These are phyloP conservation scores for Euspilapteryx auroguttella DNA, from an alignment of 2,888 invertebrate species.

Conservation along the genomic window DNA sequence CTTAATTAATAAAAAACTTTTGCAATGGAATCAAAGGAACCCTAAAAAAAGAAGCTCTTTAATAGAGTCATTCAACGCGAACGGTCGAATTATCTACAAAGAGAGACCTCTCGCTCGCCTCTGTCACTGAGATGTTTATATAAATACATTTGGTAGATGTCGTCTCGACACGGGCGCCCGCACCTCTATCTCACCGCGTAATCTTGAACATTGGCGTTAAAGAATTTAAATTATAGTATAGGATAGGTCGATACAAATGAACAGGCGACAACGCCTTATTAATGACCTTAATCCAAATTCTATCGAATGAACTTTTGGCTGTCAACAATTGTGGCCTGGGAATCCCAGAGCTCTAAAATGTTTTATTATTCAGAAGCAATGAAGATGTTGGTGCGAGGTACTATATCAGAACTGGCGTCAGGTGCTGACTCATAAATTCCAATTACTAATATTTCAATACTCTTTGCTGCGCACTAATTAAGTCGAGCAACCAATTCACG, in stretches of 20 bases:
- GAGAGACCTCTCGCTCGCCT: constrained; percentile 47
- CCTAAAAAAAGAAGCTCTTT: constrained; percentile 60
- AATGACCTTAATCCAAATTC: constrained; percentile 57
- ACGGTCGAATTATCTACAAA: constrained; percentile 60
- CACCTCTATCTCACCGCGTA: constrained; percentile 52
- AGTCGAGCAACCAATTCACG: constrained; percentile 41
- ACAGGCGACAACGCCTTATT: constrained; percentile 51
- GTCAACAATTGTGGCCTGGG: too few relatives aligned
- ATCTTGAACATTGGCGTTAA: constrained; percentile 63
- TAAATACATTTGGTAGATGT: constrained; percentile 46
- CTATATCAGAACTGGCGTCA: constrained; percentile 23
- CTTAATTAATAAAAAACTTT: too few relatives aligned
- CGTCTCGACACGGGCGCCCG: constrained; percentile 44
- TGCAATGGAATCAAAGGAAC: too few relatives aligned
- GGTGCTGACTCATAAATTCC: constrained; percentile 26
- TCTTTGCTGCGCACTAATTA: constrained; percentile 42
- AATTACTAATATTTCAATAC: constrained; percentile 38
- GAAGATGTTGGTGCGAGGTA: too few relatives aligned
- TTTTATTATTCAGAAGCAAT: too few relatives aligned
- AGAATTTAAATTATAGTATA: constrained; percentile 63
- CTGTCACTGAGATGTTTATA: constrained; percentile 58
- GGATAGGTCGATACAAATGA: constrained; percentile 60
- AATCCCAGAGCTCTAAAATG: too few relatives aligned
- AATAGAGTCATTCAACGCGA: constrained; percentile 61
- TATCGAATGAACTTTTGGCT: constrained; percentile 50